A percentile compares a stretch with the other conserved stretches of the same genome.
These are phyloP conservation scores for sheep (Ovis aries) DNA, from an alignment of 2,113 vertebrate genomes.

Conservation along the genomic window DNA sequence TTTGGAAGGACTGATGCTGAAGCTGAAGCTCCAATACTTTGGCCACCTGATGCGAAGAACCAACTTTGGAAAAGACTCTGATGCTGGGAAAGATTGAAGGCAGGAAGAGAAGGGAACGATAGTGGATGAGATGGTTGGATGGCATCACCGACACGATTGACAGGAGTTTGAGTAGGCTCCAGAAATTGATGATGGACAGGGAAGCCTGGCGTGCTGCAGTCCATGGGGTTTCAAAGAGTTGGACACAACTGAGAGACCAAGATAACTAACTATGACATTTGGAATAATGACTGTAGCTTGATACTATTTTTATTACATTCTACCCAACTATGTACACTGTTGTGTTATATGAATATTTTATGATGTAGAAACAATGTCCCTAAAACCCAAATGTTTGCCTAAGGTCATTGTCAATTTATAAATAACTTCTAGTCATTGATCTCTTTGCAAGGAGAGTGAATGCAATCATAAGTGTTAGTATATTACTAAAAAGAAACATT, in stretches of 20 bases:
- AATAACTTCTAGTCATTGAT: background rate
- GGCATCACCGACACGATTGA: fast-evolving
- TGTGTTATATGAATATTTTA: background rate
- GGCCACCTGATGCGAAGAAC: background rate
- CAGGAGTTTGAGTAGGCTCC: background rate
- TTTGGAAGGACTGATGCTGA: background rate
- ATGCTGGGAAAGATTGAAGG: background rate
- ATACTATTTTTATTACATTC: background rate
- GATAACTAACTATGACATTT: background rate
- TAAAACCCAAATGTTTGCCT: background rate
- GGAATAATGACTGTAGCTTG: background rate
- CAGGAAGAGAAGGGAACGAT: fast-evolving
- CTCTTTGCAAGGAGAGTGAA: background rate
- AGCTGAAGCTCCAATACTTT: background rate
- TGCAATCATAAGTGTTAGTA: background rate
- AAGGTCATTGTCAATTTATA: background rate
- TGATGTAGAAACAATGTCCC: conserved; percentile 2
- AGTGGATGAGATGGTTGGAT: background rate
- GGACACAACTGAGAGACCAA: background rate
- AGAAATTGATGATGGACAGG: background rate
- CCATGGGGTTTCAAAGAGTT: background rate
- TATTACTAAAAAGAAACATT: background rate
- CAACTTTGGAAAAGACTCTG: background rate
- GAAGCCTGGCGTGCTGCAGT: background rate
- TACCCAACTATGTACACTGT: background rate